These are phyloP conservation scores for Sphaerodactylus townsendi DNA, from an alignment of 2,113 vertebrate species.

Conservation along the genomic window DNA sequence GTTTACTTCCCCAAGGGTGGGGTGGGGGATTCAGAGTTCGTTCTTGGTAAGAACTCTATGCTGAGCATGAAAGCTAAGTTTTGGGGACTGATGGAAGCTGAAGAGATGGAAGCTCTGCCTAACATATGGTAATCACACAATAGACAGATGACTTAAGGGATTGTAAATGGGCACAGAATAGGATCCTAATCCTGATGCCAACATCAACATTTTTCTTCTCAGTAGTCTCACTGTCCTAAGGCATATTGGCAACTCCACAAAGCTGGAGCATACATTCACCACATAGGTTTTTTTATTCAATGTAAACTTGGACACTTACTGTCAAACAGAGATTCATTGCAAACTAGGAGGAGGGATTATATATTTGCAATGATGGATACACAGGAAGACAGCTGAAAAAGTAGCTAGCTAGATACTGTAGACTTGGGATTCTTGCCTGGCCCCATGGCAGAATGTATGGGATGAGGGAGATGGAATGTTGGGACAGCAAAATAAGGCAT, in stretches of 20 bases:
- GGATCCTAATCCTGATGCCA: constrained; percentile 10
- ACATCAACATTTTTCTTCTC: neutral
- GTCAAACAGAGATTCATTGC: neutral
- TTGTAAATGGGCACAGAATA: neutral
- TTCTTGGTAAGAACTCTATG: rapidly evolving
- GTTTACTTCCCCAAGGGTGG: neutral
- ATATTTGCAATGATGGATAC: neutral
- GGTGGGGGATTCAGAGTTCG: neutral
- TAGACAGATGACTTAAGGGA: constrained; percentile 18
- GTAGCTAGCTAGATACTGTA: neutral
- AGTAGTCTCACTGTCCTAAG: neutral
- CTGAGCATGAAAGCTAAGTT: neutral
- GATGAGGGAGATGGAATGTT: constrained; percentile 51
- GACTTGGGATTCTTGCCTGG: neutral
- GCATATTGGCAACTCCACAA: neutral
- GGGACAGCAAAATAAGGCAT: constrained; percentile 60
- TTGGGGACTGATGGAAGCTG: neutral
- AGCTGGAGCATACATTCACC: neutral
- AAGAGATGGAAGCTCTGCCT: constrained; percentile 25
- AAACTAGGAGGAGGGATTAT: neutral
- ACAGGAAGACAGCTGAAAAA: neutral
- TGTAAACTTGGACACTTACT: neutral
- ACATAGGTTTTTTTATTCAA: neutral
- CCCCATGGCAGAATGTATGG: constrained; percentile 23
- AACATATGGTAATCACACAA: constrained; percentile 15